Evolutionary conservation across 2,888 invertebrate species (phyloP), one percentile per base, ranked within the genome.

Genomic region (Labia minor): DNA sequence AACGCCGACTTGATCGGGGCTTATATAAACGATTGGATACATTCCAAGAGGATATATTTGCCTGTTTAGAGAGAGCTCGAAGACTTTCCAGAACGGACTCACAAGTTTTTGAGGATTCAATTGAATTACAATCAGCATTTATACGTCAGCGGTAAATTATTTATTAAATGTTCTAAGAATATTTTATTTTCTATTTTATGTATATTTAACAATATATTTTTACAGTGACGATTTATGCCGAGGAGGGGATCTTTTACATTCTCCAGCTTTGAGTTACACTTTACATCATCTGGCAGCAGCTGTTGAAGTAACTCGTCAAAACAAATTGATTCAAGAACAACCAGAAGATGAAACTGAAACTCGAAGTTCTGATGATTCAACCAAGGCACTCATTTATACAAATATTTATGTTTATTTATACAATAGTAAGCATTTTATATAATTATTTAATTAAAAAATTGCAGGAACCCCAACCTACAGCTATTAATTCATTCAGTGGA

Each of bases 31-130:
- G 99, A 4, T 80, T 99, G 70, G 98, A 99, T 77, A 84, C 88
- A 67, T 98, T 98, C 79, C 98, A 98, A 80, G 95, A 95, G 73
- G 98, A 99, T 75, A 86, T 98, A 75, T 98, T 99, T 76, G 85
- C 89, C 37, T 92, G 97, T 70, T 86, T 98, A 75, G 95, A 96
- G 73, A 80, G 81, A 69, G 95, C 95, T 0, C 85, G 98, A 1
- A 86, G 87, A 68, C 80, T 95, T 0, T 91, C 95, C 0, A 85
- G 95, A 14, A 90, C 92, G 0, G 96, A 97, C 79, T 96, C 97
- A 1, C 93, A 93, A 76, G 86, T 94, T 63, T 98, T 96, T 79
- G 95, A 97, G 75, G 98, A 99, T 78, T 89, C 96, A 0, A 86
- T 95, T 26, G 95, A 96, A 74, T 81, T 99, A 65, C 97, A 98